Evolutionary conservation across 2,888 invertebrate genomes (phyloP), one percentile per base, ranked within the genome.

Genomic region (Drosophila helvetica): DNA sequence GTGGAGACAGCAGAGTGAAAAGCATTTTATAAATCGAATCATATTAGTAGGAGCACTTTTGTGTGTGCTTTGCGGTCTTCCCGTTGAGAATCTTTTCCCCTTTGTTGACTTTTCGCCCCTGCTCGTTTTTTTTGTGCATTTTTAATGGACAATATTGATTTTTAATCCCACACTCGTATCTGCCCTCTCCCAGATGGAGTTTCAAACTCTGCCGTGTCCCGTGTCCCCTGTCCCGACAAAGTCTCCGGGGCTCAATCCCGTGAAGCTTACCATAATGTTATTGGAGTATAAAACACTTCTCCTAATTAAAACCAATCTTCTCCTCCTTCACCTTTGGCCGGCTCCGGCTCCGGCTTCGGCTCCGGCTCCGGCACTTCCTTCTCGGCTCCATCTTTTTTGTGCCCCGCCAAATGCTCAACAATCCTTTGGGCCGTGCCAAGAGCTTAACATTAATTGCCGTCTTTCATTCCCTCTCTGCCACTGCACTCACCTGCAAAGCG

Each of bases 401-500:
- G 45, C 62, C 43, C 58, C 48, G 45, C 68, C 72, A 77, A 79
- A 79, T 79, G 71, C 65, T 70, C 62, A 70, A 76, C 64, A 77
- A 73, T 75, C 62, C 70, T 64, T 63, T 65, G 65, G 74, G 68
- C 63, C 66, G 60, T 73, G 79, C 84, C 82, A 81, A 67, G 58
- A 71, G 85, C 82, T 81, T 77, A 75, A 62, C 85, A 84, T 84
- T 81, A 84, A 81, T 81, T 77, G 85, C 85, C 77, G 67, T 71
- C 66, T 77, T 79, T 72, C 74, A 77, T 68, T 83, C 55, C 62
- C 66, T 50, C 60, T 58, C 72, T 67, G 53, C 72, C 67, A 60
- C 65, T 45, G 46, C 59, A 38, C 65, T 72, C 71, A 70, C 63
- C 78, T 83, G 58, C 27, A 65, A 54, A 53, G 59, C 45, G 33